phyloP scores from a whole-genome alignment of 1,140 invertebrate species.

The Pseudachorutes palmiensis region DNA sequence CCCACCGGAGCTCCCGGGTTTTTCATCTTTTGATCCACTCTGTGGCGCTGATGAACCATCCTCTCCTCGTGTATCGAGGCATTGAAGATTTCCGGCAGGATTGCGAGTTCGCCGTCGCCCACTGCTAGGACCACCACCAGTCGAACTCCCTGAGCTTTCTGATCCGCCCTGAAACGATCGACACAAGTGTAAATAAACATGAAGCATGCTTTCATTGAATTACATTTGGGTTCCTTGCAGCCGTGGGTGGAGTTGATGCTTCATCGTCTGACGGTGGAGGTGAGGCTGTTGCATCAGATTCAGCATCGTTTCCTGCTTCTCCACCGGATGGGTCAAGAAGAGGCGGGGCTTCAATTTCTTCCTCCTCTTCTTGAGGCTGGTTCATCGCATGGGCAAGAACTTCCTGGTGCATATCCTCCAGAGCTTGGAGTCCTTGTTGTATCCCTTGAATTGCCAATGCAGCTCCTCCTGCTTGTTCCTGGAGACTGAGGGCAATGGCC shows the following conservation, averaged over 20 bases:
- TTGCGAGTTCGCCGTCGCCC: conserved; percentile 18
- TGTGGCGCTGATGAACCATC: not conserved
- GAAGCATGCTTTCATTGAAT: not conserved
- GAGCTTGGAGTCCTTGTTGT: conserved; percentile 46
- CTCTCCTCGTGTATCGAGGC: not conserved
- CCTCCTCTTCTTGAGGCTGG: conserved; percentile 35
- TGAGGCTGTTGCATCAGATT: conserved; percentile 70
- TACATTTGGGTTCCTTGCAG: conserved; percentile 48
- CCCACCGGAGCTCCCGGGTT: not conserved
- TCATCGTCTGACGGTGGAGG: conserved; percentile 86
- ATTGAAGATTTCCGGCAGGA: not conserved
- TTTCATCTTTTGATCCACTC: not conserved
- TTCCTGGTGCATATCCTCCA: conserved; percentile 43
- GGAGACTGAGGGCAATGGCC: conserved; percentile 86
- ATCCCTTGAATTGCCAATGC: conserved; percentile 48
- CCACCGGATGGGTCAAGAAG: conserved; percentile 16
- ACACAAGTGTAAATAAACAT: not conserved
- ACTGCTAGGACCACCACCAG: conserved; percentile 27
- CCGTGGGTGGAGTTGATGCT: conserved; percentile 84
- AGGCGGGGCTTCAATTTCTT: conserved; percentile 13
- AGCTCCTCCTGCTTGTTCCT: conserved; percentile 54
- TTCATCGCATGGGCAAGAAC: conserved; percentile 37
- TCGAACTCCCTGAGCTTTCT: conserved; percentile 36
- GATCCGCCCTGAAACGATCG: conserved; percentile 33
- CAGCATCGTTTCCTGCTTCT: conserved; percentile 57